A percentile compares a stretch with the other conserved stretches of the same genome.
Conservation (phyloP, 53 echinoderm and acorn worm genomes). For the Paelopatides confundens region DNA sequence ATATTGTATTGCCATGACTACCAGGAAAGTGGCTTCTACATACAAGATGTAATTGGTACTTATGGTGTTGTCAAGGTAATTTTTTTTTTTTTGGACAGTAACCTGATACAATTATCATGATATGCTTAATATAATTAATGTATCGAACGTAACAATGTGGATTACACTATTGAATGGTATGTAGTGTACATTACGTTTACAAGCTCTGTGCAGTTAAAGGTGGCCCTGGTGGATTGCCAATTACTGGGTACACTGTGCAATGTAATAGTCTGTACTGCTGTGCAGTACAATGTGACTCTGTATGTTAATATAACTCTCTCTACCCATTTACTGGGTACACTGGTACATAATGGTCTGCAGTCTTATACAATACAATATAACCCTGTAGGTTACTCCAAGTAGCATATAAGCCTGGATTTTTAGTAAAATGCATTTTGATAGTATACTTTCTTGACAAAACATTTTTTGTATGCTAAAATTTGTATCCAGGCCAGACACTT, state of each 20-base stretch:
- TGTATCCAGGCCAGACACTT: conserved; percentile 68
- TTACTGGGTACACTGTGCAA: too few relatives aligned
- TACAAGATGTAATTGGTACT: neutral
- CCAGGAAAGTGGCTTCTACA: neutral
- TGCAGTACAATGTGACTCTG: neutral
- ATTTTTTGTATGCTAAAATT: neutral
- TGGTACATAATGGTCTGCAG: neutral
- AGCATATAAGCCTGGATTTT: neutral
- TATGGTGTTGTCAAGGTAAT: neutral
- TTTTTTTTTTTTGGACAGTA: too few relatives aligned
- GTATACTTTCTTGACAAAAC: too few relatives aligned
- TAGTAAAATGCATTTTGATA: too few relatives aligned
- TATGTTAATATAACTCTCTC: neutral
- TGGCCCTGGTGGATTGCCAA: too few relatives aligned
- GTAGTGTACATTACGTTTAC: too few relatives aligned
- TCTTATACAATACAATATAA: neutral
- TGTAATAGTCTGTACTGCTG: neutral
- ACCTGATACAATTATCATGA: too few relatives aligned
- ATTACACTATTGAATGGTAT: too few relatives aligned
- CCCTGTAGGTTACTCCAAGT: neutral
- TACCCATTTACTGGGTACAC: too few relatives aligned
- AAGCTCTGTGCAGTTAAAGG: too few relatives aligned
- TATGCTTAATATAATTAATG: too few relatives aligned
- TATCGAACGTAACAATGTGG: too few relatives aligned
- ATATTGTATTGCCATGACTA: conserved; percentile 62